Conservation (phyloP, 2,113 vertebrate genomes). For the Psettodes erumei region DNA sequence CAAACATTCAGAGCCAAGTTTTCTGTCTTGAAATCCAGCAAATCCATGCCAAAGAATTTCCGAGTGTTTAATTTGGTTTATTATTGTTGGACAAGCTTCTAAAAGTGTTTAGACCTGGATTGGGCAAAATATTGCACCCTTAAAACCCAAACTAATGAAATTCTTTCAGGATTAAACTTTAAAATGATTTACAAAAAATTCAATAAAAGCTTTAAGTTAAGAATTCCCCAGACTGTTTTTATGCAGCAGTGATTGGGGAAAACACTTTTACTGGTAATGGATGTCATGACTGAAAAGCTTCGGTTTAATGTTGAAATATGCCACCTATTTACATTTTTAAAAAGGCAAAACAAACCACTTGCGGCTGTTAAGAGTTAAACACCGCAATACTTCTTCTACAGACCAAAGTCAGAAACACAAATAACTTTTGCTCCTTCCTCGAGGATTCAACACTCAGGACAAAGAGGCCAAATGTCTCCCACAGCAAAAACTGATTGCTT, state of each 20-base stretch:
- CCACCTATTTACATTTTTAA: neutral
- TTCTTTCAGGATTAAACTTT: constrained; percentile 1
- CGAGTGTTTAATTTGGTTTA: neutral
- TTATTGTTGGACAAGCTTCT: constrained; percentile 1
- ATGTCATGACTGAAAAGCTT: neutral
- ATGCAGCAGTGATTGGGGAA: neutral
- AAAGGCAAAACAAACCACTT: neutral
- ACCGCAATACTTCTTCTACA: neutral
- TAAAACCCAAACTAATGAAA: constrained; percentile 26
- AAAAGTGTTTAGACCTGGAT: neutral
- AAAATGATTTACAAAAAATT: neutral
- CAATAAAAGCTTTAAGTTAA: neutral
- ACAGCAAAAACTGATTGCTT: constrained; percentile 8
- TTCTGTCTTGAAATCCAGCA: neutral
- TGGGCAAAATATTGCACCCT: neutral
- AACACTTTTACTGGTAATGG: neutral
- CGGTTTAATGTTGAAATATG: neutral
- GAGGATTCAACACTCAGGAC: constrained; percentile 26
- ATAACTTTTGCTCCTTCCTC: neutral
- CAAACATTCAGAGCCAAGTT: neutral
- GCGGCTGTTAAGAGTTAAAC: constrained; percentile 10
- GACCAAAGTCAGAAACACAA: constrained; percentile 19
- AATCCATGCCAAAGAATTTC: neutral
- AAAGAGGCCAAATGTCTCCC: constrained; percentile 42
- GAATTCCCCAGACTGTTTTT: neutral